Base-by-base conservation (phyloP, 2,888 invertebrate genomes). In the Terebella lapidaria region DNA sequence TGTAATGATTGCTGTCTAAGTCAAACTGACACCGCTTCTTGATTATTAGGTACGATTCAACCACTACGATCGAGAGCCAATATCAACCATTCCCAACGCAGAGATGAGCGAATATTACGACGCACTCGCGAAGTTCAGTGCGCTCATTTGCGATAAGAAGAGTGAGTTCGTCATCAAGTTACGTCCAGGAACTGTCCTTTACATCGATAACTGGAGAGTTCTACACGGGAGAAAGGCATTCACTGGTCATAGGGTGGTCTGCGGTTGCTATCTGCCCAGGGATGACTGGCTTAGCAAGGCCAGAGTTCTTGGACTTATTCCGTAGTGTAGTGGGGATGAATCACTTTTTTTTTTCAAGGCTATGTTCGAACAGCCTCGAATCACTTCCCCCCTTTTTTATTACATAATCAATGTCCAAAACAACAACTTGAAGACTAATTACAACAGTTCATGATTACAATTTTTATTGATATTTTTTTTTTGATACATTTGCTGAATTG, bases 161-260 rank as follows among this genome's bases (percentile, higher is more conserved):
- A 54, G 81, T 85, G 18, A 79, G 51, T 58, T 69, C 55, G 69
- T 71, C 71, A 58, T 81, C 15, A 69, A 69, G 30, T 69, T 83
- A 25, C 73, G 74, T 46, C 89, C 90, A 59, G 91, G 91, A 25
- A 84, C 84, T 18, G 86, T 90, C 10, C 81, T 90, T 65, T 85
- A 88, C 56, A 85, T 90, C 70, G 89, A 91, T 73, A 91, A 91
- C 80, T 91, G 89, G 85, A 83, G 91, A 57, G 83, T 90, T 1
- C 79, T 90, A 1, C 91, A 92, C 70, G 91, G 90, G 0, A 83
- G 91, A 54, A 84, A 85, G 1, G 84, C 84, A 0, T 91, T 88
- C 73, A 84, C 85, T 0, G 91, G 91, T 0, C 81, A 78, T 4
- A 84, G 91, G 46, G 81, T 84, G 24, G 82, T 91, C 71, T 83